Evolutionary conservation across 2,797 vertebrate species (phyloP).

Genomic region (Kryptopterus vitreolus): DNA sequence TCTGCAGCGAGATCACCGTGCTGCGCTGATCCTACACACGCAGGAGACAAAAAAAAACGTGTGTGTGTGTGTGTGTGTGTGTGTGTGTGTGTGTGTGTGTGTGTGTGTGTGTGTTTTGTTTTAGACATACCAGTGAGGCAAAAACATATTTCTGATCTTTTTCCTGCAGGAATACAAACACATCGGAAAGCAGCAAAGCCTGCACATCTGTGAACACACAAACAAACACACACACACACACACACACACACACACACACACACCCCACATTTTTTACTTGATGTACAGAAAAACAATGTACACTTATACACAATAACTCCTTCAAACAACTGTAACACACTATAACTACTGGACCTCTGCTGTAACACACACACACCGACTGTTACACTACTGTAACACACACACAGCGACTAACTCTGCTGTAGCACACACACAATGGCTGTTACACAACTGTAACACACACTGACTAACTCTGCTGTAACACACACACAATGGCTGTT

Average conservation of each 20-base stretch:
- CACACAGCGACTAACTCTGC: background rate
- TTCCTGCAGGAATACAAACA: constrained; percentile 90
- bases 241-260: constrained; percentile 4
- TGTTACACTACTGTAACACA: background rate
- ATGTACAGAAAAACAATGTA: background rate
- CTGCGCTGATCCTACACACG: constrained; percentile 85
- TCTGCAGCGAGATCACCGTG: constrained; percentile 91
- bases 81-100: background rate
- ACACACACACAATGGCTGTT: too few species aligned
- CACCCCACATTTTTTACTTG: constrained; percentile 61
- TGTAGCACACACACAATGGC: constrained; percentile 45
- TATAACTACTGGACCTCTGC: background rate
- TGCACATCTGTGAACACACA: constrained; percentile 79
- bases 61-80: too few species aligned
- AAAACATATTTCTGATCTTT: constrained; percentile 94
- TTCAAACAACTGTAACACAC: background rate
- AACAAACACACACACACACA: constrained; percentile 61
- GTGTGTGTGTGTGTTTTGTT: background rate
- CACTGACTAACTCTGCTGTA: background rate
- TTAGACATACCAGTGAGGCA: constrained; percentile 83
- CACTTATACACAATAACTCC: background rate
- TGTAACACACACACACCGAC: background rate
- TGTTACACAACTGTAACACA: background rate
- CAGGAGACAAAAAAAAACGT: too few species aligned
- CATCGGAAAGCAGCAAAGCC: constrained; percentile 86